Base-by-base conservation (phyloP, 2,113 vertebrate species). In the Uria lomvia region DNA sequence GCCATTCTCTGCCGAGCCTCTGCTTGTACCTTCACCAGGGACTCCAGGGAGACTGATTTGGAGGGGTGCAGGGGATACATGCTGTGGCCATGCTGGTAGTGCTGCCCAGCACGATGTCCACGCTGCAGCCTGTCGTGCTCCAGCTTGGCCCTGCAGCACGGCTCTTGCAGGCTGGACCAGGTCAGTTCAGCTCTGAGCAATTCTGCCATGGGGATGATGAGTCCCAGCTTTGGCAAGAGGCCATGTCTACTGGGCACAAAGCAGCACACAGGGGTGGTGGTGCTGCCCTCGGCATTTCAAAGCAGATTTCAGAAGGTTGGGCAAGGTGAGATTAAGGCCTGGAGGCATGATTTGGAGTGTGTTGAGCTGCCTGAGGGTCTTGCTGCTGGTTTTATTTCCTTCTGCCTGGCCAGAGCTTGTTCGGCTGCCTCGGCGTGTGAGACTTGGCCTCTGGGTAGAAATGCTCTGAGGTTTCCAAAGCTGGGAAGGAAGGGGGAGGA, bases 61-160 rank as follows among this genome's bases (percentile, higher is more conserved):
- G 49, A 52, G n/a, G 24, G 38, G 23, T 70, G 15, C 24, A 27
- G 22, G 12, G 43, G 8, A 5, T 9, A 23, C 1, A 11, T 11
- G 14, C 8, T 26, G n/a, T 22, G 62, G 43, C 16, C 8, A 9
- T 8, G 11, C 26, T 2, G 9, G 43, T 43, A 15, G 14, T 7
- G 10, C 32, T 49, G 23, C n/a, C 38, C 1, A 0, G 10, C 30
- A 36, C 0, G 6, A 34, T 2, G 16, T 38, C 71, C 4, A 1
- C 0, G 0, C 38, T 34, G n/a, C 38, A 81, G 43, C 59, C 18
- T 21, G 21, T 3, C 1, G 7, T 52, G 58, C 13, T 47, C 30
- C 71, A 12, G 34, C 20, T 38, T 0, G 0, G 27, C 42, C 26
- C 56, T 0, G 1, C 15, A 6, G 53, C 29, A 9, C 0, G 3